These are phyloP conservation scores for Xylota sylvarum DNA, from an alignment of 2,888 invertebrate genomes.

Conservation along the genomic window DNA sequence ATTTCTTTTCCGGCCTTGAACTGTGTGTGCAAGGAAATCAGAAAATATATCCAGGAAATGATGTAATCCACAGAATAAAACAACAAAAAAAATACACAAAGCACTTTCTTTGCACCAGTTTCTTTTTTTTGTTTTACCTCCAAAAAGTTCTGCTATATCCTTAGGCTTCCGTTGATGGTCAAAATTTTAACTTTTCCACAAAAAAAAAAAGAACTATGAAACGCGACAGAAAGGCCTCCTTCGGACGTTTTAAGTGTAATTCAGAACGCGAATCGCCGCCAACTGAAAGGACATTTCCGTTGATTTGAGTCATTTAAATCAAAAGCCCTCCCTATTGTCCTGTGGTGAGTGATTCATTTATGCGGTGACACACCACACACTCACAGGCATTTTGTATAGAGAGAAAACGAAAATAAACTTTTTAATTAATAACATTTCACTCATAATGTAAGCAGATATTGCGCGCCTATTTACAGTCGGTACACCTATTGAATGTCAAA, in stretches of 20 bases:
- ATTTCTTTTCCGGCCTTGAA: slow-evolving; percentile 1
- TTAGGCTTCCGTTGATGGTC: background rate
- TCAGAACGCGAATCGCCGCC: slow-evolving; percentile 48
- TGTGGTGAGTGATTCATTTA: slow-evolving; percentile 58
- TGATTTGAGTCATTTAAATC: slow-evolving; percentile 62
- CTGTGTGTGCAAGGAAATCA: background rate
- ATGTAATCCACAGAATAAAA: slow-evolving; percentile 42
- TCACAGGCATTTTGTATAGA: slow-evolving; percentile 10
- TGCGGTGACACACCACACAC: slow-evolving; percentile 37
- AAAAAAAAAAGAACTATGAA: background rate
- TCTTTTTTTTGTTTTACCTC: background rate
- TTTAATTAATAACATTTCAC: slow-evolving; percentile 54
- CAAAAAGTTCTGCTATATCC: background rate
- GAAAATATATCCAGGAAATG: slow-evolving; percentile 20
- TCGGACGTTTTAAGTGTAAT: slow-evolving; percentile 17
- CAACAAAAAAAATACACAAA: slow-evolving; percentile 6
- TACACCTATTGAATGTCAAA: slow-evolving; percentile 41
- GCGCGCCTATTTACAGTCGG: slow-evolving; percentile 44
- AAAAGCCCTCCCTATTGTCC: slow-evolving; percentile 30
- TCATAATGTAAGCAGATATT: slow-evolving; percentile 27
- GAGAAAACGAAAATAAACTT: slow-evolving; percentile 56
- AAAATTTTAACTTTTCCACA: background rate
- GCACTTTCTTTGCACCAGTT: background rate
- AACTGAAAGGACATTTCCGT: slow-evolving; percentile 52
- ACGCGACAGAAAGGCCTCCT: background rate